Percentiles rank a stretch among this genome's conserved stretches.
These are phyloP conservation scores for Aplidium turbinatum DNA, from an alignment of 23 tunicate species.

Conservation along the genomic window DNA sequence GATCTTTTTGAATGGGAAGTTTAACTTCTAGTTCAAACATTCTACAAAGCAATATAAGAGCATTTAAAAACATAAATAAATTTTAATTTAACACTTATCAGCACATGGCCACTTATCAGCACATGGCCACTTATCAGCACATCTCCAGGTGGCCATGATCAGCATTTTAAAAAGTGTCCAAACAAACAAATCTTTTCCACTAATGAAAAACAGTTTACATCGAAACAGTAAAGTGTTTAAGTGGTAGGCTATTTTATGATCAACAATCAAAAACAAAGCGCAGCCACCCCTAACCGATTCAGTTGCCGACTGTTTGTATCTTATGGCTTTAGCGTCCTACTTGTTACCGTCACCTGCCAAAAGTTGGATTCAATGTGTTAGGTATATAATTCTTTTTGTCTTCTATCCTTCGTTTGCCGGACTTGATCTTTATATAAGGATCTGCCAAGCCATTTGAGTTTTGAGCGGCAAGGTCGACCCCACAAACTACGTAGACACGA, in stretches of 20 bases:
- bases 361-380: conserved; percentile 77
- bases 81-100: background rate
- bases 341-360: conserved; percentile 93
- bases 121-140: too few relatives aligned
- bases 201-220: too few relatives aligned
- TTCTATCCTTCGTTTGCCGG: conserved; percentile 60
- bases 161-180: too few relatives aligned
- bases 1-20: conserved; percentile 84
- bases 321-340: too few relatives aligned
- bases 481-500: conserved; percentile 80
- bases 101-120: background rate
- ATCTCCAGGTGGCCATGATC: too few relatives aligned
- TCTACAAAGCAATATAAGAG: conserved; percentile 15
- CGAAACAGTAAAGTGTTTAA: too few relatives aligned
- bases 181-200: too few relatives aligned
- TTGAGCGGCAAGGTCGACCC: conserved; percentile 83
- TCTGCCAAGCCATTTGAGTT: conserved; percentile 90
- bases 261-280: too few relatives aligned
- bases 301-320: too few relatives aligned
- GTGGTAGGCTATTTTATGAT: too few relatives aligned
- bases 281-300: too few relatives aligned
- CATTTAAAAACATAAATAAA: background rate
- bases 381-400: conserved; percentile 77
- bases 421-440: conserved; percentile 87
- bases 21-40: conserved; percentile 66